These are phyloP conservation scores for Sinella curviseta DNA, from an alignment of 1,140 invertebrate species.

Conservation along the genomic window DNA sequence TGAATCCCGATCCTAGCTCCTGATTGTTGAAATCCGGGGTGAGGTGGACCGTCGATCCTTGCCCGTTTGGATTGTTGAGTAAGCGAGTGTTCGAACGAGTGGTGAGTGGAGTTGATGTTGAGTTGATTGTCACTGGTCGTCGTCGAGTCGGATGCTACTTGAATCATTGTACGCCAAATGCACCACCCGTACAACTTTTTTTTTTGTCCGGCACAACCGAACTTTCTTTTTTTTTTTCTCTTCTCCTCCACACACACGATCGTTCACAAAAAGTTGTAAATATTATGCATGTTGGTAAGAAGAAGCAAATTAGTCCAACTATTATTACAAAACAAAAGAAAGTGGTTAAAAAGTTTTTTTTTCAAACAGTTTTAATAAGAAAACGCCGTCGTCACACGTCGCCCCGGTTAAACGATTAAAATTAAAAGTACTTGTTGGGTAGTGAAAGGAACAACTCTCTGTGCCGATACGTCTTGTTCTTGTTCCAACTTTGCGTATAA, in stretches of 20 bases:
- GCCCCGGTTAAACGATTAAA: not conserved
- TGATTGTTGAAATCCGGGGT: not conserved
- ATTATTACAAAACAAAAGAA: too few species aligned
- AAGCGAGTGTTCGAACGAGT: not conserved
- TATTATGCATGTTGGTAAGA: too few species aligned
- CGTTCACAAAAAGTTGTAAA: too few species aligned
- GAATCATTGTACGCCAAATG: too few species aligned
- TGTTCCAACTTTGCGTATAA: too few species aligned
- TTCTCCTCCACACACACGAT: not conserved
- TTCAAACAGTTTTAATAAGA: too few species aligned
- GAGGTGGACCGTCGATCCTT: not conserved
- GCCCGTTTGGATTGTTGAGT: not conserved
- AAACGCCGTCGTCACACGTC: constrained; percentile 1
- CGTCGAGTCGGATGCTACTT: too few species aligned
- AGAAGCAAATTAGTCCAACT: too few species aligned
- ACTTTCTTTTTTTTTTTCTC: not conserved
- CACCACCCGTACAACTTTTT: too few species aligned
- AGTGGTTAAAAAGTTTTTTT: not conserved
- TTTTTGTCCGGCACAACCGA: not conserved
- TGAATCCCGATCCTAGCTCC: too few species aligned
- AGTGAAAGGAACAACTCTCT: too few species aligned
- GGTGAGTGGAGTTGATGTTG: not conserved
- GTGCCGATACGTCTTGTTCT: too few species aligned
- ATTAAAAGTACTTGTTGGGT: not conserved
- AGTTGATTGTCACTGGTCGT: not conserved